phyloP scores from a whole-genome alignment of 2,113 vertebrate genomes.

The Eulacestoma nigropectus region DNA sequence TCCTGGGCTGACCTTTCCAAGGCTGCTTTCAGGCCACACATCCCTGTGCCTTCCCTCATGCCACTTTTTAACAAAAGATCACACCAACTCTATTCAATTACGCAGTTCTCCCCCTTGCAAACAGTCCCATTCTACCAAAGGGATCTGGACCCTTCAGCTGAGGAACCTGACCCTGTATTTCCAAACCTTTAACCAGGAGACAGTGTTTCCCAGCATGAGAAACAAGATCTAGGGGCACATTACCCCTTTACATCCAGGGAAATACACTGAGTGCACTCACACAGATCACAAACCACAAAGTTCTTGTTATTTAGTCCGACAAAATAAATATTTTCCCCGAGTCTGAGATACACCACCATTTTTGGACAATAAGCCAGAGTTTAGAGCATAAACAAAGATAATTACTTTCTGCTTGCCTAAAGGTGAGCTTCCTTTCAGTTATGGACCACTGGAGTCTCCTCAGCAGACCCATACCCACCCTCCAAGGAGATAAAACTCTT shows the following conservation, averaged over 20 bases:
- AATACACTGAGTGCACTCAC: not conserved
- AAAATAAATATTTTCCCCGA: not conserved
- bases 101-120: not conserved
- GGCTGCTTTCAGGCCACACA: not conserved
- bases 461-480: not conserved
- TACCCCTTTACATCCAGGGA: not conserved
- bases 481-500: not conserved
- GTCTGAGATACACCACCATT: not conserved
- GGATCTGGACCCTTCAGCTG: not conserved
- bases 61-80: not conserved
- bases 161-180: not conserved
- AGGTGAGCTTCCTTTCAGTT: not conserved
- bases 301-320: not conserved
- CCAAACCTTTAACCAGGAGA: not conserved
- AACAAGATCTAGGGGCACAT: not conserved
- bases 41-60: not conserved
- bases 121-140: not conserved
- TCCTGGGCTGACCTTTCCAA: not conserved
- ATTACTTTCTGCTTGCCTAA: not conserved
- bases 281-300: not conserved
- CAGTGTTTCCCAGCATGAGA: not conserved
- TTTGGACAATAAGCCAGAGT: not conserved
- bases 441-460: not conserved
- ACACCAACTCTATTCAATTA: not conserved
- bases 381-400: constrained; percentile 2